These are phyloP conservation scores for Apantesis nais DNA, from an alignment of 2,888 invertebrate species.

Conservation along the genomic window DNA sequence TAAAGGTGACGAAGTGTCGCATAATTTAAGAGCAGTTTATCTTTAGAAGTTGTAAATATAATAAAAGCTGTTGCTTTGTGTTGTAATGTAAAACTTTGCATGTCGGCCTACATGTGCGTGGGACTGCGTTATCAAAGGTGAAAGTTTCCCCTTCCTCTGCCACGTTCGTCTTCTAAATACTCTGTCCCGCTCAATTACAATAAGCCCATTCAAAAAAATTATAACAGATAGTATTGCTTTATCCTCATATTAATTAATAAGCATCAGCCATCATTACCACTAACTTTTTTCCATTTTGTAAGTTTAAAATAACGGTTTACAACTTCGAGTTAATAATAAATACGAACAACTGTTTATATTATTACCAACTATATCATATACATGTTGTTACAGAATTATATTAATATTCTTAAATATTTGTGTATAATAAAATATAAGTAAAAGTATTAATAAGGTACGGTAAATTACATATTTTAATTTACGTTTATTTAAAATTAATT, in stretches of 20 bases:
- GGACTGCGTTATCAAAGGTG: conserved; percentile 57
- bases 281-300: neutral
- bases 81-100: conserved; percentile 47
- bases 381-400: no score
- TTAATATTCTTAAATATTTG: no score
- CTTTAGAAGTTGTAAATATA: conserved; percentile 4
- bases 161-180: conserved; percentile 42
- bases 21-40: conserved; percentile 1
- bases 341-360: neutral
- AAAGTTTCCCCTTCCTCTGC: conserved; percentile 59
- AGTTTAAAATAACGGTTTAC: neutral
- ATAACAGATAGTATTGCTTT: neutral
- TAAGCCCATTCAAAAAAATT: conserved; percentile 12
- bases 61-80: conserved; percentile 26
- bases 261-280: neutral
- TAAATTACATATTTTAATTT: neutral
- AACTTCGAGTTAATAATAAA: neutral
- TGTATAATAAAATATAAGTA: no score
- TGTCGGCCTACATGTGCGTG: conserved; percentile 51
- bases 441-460: neutral
- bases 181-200: conserved; percentile 32
- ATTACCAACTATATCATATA: no score
- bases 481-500: neutral
- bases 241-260: conserved; percentile 15
- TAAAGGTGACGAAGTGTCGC: neutral